These are phyloP conservation scores for Muricea muricata DNA, from an alignment of 92 coral and sea anemone genomes.

Conservation along the genomic window DNA sequence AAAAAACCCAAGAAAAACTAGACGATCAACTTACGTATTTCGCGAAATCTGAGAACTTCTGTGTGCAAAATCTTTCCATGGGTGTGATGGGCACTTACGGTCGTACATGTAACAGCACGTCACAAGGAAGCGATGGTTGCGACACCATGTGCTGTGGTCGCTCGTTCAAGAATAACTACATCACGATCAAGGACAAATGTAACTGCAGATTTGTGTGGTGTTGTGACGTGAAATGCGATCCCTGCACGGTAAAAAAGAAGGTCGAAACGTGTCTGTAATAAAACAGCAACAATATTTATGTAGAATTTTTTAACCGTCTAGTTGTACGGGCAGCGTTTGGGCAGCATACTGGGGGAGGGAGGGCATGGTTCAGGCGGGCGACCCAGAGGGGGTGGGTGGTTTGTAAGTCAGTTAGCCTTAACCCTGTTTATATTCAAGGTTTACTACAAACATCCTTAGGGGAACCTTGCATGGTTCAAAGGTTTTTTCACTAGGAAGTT, in stretches of 20 bases:
- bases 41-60: slow-evolving; percentile 77
- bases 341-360: no score
- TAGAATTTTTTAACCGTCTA: background rate
- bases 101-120: slow-evolving; percentile 72
- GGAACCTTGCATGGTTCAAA: no score
- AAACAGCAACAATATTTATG: background rate
- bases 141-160: slow-evolving; percentile 88
- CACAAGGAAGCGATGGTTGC: slow-evolving; percentile 73
- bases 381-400: no score
- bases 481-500: no score
- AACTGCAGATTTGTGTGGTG: slow-evolving; percentile 97
- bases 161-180: slow-evolving; percentile 54
- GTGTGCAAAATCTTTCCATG: slow-evolving; percentile 59
- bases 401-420: no score
- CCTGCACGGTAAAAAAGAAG: no score
- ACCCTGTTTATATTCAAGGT: no score
- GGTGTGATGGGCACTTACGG: slow-evolving; percentile 84
- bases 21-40: slow-evolving; percentile 65
- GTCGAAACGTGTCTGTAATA: slow-evolving; percentile 65
- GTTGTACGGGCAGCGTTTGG: background rate
- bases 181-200: slow-evolving; percentile 69
- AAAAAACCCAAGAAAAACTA: background rate
- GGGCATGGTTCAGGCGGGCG: no score
- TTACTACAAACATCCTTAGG: no score
- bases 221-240: slow-evolving; percentile 79